Evolutionary conservation across 2,113 vertebrate genomes (phyloP).

Genomic region (Hirundichthys speculiger): DNA sequence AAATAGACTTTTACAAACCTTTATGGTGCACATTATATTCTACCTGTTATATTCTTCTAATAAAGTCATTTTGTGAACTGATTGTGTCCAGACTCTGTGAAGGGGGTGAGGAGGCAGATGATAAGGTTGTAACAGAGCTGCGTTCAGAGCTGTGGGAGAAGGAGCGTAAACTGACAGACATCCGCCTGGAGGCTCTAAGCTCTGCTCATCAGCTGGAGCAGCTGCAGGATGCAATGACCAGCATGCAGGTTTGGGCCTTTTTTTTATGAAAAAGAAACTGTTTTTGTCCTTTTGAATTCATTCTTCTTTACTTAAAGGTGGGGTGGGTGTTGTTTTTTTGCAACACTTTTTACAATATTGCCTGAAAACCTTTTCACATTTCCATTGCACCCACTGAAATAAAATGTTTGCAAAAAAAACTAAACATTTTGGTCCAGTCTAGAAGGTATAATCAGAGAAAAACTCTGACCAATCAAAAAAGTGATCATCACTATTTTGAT

Average conservation of each 20-base stretch:
- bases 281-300: not conserved
- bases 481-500: no score
- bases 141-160: conserved; percentile 98
- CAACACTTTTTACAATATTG: no score
- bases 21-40: not conserved
- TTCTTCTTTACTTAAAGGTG: no score
- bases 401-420: no score
- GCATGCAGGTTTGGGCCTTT: conserved; percentile 88
- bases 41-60: not conserved
- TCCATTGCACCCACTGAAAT: no score
- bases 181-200: conserved; percentile 93
- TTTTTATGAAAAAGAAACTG: not conserved
- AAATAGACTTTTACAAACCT: not conserved
- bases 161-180: conserved; percentile 96
- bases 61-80: not conserved
- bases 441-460: no score
- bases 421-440: no score
- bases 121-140: conserved; percentile 91
- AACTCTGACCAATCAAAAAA: no score
- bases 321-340: no score
- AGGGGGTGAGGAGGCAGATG: conserved; percentile 78
- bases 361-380: no score
- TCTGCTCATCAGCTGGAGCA: conserved; percentile 97
- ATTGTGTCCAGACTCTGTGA: conserved; percentile 61
- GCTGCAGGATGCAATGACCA: conserved; percentile 95